phyloP scores from a whole-genome alignment of 2,888 invertebrate species.

The Ditula angustiorana region DNA sequence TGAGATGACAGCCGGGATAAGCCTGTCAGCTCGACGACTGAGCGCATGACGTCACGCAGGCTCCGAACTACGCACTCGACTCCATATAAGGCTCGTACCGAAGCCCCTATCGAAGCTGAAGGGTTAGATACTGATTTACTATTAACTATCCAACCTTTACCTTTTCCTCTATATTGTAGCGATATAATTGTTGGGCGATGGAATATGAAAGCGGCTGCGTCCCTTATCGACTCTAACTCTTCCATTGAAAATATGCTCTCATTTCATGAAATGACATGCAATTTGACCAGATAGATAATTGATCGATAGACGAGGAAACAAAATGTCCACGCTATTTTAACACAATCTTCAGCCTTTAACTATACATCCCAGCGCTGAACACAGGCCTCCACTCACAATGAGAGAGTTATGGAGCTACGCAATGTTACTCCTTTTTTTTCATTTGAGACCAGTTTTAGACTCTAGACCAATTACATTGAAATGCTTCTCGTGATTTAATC shows the following conservation, averaged over 20 bases:
- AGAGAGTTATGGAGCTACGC: no score
- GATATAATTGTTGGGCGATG: slow-evolving; percentile 12
- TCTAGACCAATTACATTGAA: slow-evolving; percentile 2
- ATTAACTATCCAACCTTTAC: slow-evolving; percentile 10
- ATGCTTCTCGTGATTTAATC: background rate
- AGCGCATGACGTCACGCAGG: slow-evolving; percentile 48
- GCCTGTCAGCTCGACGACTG: slow-evolving; percentile 45
- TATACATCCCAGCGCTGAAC: no score
- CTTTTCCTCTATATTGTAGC: slow-evolving; percentile 11
- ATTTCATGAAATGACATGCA: background rate
- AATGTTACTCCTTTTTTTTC: no score
- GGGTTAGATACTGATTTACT: slow-evolving; percentile 22
- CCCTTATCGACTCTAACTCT: background rate
- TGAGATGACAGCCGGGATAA: slow-evolving; percentile 76
- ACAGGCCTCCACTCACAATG: no score
- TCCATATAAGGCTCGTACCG: slow-evolving; percentile 33
- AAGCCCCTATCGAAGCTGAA: slow-evolving; percentile 22
- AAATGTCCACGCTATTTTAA: background rate
- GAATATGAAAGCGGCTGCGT: slow-evolving; percentile 4
- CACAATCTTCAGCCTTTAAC: no score
- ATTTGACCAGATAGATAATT: no score
- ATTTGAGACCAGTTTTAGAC: no score
- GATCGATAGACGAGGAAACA: background rate
- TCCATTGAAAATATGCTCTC: slow-evolving; percentile 1
- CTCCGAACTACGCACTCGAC: slow-evolving; percentile 35